Evolutionary conservation across 2,888 invertebrate genomes (phyloP).

Genomic region (Cataglyphis cursor): DNA sequence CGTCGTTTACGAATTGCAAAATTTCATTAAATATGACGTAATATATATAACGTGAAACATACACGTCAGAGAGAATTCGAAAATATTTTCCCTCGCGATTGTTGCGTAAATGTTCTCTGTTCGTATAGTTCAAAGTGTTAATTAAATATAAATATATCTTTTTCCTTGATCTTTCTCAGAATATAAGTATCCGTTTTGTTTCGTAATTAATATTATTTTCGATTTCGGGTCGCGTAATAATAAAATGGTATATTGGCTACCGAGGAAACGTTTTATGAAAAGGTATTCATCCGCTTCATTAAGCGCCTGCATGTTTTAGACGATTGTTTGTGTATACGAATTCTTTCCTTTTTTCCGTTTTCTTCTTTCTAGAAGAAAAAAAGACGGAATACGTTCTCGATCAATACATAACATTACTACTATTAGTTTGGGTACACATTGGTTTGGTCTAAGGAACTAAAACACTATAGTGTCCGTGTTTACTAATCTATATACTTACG

Average conservation of each 20-base stretch:
- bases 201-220: neutral
- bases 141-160: neutral
- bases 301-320: slow-evolving; percentile 29
- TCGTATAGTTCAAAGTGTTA: neutral
- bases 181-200: neutral
- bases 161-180: too few species aligned
- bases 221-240: slow-evolving; percentile 29
- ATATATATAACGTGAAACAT: neutral
- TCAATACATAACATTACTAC: neutral
- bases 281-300: slow-evolving; percentile 30
- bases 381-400: neutral
- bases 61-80: neutral
- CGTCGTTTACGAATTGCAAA: neutral
- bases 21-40: neutral
- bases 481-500: slow-evolving; percentile 13
- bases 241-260: slow-evolving; percentile 82
- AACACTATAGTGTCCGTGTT: too few species aligned
- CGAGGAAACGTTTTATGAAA: slow-evolving; percentile 79
- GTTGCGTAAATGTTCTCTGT: neutral
- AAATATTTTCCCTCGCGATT: neutral
- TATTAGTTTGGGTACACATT: neutral
- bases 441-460: neutral
- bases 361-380: neutral
- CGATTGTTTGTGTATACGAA: neutral
- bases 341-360: neutral